Evolutionary conservation across 2,797 vertebrate genomes (phyloP).

Genomic region (Dicrostonyx torquatus): DNA sequence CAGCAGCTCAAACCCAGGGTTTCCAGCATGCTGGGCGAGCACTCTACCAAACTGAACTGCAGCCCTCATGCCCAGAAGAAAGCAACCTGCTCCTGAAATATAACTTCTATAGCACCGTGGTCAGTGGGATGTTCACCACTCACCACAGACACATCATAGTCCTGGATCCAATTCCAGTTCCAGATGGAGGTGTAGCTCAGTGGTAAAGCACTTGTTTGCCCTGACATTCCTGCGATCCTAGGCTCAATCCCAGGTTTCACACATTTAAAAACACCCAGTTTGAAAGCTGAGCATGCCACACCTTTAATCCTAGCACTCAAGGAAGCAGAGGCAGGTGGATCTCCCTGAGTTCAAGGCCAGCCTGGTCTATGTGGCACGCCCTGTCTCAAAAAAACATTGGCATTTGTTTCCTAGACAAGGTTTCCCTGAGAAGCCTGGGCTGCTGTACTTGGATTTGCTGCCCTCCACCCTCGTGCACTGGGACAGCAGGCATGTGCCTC

Average conservation of each 20-base stretch:
- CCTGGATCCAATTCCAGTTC: background rate
- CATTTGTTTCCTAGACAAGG: background rate
- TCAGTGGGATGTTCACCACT: rapidly evolving
- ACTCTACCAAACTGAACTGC: background rate
- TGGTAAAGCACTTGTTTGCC: background rate
- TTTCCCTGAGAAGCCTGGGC: background rate
- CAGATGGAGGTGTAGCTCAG: background rate
- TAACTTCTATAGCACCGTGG: rapidly evolving
- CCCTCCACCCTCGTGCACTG: background rate
- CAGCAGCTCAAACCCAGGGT: background rate
- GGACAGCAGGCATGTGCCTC: background rate
- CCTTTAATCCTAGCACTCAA: background rate
- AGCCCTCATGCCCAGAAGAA: background rate
- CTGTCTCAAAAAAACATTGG: background rate
- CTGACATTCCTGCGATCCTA: background rate
- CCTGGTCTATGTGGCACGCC: background rate
- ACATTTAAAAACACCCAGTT: background rate
- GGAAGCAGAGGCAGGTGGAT: background rate
- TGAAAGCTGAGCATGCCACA: background rate
- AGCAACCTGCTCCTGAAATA: background rate
- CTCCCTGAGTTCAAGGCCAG: background rate
- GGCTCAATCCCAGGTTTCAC: background rate
- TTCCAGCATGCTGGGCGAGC: background rate
- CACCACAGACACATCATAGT: background rate
- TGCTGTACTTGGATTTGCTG: too few relatives aligned